Evolutionary conservation across 2,888 invertebrate genomes (phyloP), one percentile per base, ranked within the genome.

Genomic region (Acleris holmiana): DNA sequence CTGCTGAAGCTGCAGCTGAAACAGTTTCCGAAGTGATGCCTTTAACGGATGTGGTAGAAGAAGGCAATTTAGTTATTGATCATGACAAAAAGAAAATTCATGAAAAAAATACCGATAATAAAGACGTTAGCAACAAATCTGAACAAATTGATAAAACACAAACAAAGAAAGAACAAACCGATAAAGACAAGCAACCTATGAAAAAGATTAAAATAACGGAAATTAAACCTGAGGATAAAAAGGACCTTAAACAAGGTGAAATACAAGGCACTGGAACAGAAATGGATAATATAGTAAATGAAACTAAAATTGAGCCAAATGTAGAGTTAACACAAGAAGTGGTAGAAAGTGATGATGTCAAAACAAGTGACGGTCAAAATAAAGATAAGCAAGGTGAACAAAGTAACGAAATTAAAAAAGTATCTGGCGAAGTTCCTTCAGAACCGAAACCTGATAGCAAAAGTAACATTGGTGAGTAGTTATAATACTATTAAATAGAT

Each of bases 61-160:
- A 86, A 47, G 82, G 74, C 2, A 72, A 82, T 67, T 19, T 75
- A 6, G 76, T 84, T 2, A 82, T 84, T 58, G 84, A 88, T 69
- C 76, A 81, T 25, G 80, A 85, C 19, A 82, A 73, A 23, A 87
- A 88, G 61, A 69, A 77, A 18, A 69, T 79, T 2, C 74, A 59
- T 40, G 70, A 77, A 46, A 84, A 75, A 67, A 4, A 7, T 35
- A 15, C 2, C 8, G 46, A 46, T 2, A 46, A 23, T n/a, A 46
- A 41, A 44, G 44, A 18, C 6, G 18, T 40, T 10, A 40, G 35
- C 5, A 53, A 25, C 2, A 56, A 5, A 21, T 5, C 15, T 2
- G 44, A n/a, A 0, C 13, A 44, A n/a, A 17, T 15, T 29, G 4
- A 17, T 29, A 23, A 57, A 54, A 18, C 1, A 21, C 29, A 10